These are phyloP conservation scores for Watsonalla cultraria DNA, from an alignment of 2,888 invertebrate species.

Conservation along the genomic window DNA sequence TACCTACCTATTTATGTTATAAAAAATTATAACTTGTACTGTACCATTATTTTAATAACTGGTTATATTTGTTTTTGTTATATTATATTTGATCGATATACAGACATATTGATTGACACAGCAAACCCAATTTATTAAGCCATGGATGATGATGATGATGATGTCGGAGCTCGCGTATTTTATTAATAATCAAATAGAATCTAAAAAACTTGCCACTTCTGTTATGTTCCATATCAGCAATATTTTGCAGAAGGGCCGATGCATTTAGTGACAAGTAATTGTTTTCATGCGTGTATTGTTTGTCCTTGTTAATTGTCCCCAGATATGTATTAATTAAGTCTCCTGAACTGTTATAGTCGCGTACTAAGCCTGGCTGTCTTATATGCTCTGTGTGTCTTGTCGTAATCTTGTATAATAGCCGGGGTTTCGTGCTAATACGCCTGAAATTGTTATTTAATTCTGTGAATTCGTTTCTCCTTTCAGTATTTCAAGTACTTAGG, in stretches of 20 bases:
- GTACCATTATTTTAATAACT: too few species aligned
- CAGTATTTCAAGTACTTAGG: too few species aligned
- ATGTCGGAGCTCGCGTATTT: too few species aligned
- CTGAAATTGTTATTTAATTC: background rate
- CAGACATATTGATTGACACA: too few species aligned
- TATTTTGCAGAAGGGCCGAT: constrained; percentile 23
- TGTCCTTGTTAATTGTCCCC: background rate
- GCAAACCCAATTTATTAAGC: background rate
- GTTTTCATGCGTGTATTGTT: background rate
- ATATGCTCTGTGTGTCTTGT: background rate
- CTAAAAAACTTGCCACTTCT: constrained; percentile 36
- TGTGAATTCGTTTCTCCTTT: background rate
- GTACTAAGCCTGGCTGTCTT: background rate
- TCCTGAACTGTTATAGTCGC: background rate
- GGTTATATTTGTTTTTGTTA: too few species aligned
- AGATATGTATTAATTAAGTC: background rate
- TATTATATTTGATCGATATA: too few species aligned
- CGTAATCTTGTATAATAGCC: background rate
- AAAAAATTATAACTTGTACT: too few species aligned
- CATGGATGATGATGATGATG: too few species aligned
- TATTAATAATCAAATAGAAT: constrained; percentile 1
- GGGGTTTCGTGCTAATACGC: background rate
- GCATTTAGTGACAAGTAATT: constrained; percentile 13
- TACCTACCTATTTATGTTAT: too few species aligned
- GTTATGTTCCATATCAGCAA: constrained; percentile 32